phyloP scores from a whole-genome alignment of 2,888 invertebrate genomes.

The Clusia tigrina region DNA sequence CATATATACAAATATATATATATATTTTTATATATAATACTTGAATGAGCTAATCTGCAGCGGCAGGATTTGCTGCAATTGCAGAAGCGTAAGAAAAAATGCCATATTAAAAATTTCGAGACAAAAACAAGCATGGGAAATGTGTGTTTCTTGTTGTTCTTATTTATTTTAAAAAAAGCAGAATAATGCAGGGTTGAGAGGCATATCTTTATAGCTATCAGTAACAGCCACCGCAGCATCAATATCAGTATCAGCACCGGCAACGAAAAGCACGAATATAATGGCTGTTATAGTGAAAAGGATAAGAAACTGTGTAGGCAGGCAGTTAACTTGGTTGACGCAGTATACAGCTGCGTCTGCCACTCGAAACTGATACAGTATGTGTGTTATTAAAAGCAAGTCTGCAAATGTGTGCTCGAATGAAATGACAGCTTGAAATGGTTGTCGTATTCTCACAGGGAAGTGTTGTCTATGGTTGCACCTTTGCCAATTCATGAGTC shows the following conservation, averaged over 20 bases:
- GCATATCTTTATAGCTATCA: no score
- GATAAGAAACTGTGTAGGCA: not conserved
- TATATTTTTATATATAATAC: no score
- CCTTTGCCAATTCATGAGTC: not conserved
- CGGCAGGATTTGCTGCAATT: not conserved
- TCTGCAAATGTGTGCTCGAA: not conserved
- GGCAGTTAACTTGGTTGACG: no score
- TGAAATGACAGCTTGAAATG: not conserved
- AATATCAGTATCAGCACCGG: not conserved
- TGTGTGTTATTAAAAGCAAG: not conserved
- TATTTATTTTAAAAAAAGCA: no score
- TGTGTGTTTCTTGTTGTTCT: not conserved
- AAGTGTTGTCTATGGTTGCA: not conserved
- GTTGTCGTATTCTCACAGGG: not conserved
- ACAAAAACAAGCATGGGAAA: not conserved
- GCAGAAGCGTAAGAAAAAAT: no score
- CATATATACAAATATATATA: no score
- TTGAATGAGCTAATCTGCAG: not conserved
- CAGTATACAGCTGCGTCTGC: no score
- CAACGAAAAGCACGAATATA: not conserved
- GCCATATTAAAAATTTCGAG: not conserved
- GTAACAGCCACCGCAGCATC: not conserved
- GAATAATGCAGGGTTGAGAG: no score
- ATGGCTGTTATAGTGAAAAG: not conserved
- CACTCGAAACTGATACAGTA: not conserved